Evolutionary conservation across 2,888 invertebrate species (phyloP), one percentile per base, ranked within the genome.

Genomic region (Caenorhabditis drosophilae): DNA sequence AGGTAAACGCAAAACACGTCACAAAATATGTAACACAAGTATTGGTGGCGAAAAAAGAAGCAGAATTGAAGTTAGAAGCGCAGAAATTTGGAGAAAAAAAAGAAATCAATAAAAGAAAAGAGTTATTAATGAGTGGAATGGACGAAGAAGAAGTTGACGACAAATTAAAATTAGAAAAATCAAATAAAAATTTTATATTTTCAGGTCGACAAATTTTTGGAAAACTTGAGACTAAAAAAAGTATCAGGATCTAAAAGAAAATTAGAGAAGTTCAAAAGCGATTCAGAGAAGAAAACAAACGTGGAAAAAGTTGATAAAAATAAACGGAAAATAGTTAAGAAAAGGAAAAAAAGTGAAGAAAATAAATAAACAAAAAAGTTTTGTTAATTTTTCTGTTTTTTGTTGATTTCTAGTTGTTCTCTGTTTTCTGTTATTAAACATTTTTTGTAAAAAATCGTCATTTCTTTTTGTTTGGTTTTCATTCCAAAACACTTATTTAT

Each of bases 11-110:
- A 68, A 90, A 90, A 0, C 92, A 93, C 84, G 87, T 98, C 11
- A 89, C 88, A 0, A 73, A 76, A 52, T 78, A 96, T 77, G 90
- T 93, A 77, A 91, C 92, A 38, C 92, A 97, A 84, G 92, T 98
- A 38, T 90, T 92, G 68, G 92, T 96, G 26, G 90, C 93, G 0
- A 90, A 92, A 70, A 89, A 95, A 60, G 93, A 96, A 84, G 93
- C 94, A 3, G 92, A 94, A 84, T 91, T 97, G 49, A 76, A 73
- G 42, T 31, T 82, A 48, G 78, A 80, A 7, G 61, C 61, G 40
- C 76, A 78, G 47, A 73, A 75, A 85, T 95, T 95, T 83, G 93
- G 92, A 83, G 92, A 93, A 84, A 89, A 90, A 73, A 90, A 89
- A 81, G 88, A 89, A 79, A 92, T 91, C 75, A 92, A 96, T 86